These are phyloP conservation scores for Cryptoleucopteryx plumbea DNA, from an alignment of 2,113 vertebrate species.

Conservation along the genomic window DNA sequence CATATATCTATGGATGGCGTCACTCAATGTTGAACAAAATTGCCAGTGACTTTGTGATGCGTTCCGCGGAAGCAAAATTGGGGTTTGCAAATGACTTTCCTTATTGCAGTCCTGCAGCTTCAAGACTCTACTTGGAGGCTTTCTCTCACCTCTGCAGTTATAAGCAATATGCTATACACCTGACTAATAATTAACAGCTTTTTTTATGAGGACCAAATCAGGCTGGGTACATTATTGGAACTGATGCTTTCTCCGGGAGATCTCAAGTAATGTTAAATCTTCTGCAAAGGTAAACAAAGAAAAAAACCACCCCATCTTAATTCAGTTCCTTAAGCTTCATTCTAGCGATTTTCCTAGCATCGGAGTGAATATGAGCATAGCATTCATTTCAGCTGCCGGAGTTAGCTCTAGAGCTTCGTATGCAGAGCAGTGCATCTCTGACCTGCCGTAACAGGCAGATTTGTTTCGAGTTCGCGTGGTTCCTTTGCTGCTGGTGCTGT, in stretches of 20 bases:
- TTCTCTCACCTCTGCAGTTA: background rate
- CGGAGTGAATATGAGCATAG: fast-evolving
- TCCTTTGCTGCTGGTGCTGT: background rate
- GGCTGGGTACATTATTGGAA: background rate
- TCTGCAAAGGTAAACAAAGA: background rate
- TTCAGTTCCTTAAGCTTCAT: background rate
- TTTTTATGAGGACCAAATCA: background rate
- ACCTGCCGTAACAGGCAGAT: background rate
- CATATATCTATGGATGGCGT: background rate
- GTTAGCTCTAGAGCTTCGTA: background rate
- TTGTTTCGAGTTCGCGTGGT: background rate
- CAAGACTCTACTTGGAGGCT: background rate
- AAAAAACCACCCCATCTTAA: fast-evolving
- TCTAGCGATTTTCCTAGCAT: background rate
- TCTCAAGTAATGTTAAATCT: background rate
- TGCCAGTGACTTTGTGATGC: background rate
- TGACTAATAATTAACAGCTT: background rate
- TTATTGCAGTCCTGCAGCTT: background rate
- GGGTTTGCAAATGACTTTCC: background rate
- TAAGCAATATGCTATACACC: background rate
- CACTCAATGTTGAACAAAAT: background rate
- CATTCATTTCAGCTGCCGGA: background rate
- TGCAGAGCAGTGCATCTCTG: fast-evolving
- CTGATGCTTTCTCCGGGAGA: background rate
- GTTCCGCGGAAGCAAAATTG: background rate